Base-by-base conservation (phyloP, 2,888 invertebrate genomes). In the Pseudoips prasinana region DNA sequence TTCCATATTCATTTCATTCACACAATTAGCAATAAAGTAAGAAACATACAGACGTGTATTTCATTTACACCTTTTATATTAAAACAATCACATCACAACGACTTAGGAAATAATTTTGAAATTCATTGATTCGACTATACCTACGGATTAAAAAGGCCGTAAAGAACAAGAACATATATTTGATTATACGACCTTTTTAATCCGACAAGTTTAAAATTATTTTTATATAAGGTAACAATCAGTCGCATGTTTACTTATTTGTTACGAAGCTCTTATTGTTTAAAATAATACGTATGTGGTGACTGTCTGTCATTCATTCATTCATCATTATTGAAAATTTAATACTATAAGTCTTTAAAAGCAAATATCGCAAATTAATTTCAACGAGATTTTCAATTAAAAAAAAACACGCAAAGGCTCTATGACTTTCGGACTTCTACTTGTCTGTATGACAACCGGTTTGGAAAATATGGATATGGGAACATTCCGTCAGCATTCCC, bases 231-330 rank as follows among this genome's bases (percentile, higher is more conserved):
- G 47, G 59, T 63, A 65, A 72, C 62, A 67, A 60, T 77, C 74
- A 77, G 75, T 77, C 74, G 58, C 59, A 48, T 50, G 33, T 59
- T 51, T 43, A 57, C 56, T 64, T 69, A 69, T 54, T 55, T 57
- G 41, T 55, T 66, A 66, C 46, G 44, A 74, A 75, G 73, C 68
- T 74, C 75, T 60, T 56, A 52, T 46, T 28, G 46, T 35, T 28
- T 32, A 49, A 39, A 38, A 35, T 9, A 25, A 25, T 23, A 30
- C 30, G 25, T 29, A 33, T 26, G 7, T 14, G 2, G 17, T 31
- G 37, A 8, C 32, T 41, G 36, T 41, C 42, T 46, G 43, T 55
- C 43, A 48, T 17, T 34, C 26, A n/a, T n/a, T n/a, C 10, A 35
- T n/a, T 10, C 3, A 1, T 7, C 19, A 14, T 8, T 23, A 7